Conservation (phyloP, 2,113 vertebrate species). For the Glaucomys volans region DNA sequence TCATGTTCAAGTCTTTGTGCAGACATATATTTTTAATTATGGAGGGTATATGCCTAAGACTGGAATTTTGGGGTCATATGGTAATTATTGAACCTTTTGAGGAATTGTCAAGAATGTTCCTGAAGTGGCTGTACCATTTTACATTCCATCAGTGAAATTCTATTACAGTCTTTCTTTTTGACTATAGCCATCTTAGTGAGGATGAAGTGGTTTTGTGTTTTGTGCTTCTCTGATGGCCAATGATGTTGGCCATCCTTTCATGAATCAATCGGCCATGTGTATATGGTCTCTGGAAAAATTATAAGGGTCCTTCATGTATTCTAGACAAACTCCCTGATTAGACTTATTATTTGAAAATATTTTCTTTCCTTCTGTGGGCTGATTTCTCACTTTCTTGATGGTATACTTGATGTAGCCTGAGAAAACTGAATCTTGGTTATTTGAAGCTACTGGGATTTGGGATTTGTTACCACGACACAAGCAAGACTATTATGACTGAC, state of each 20-base stretch:
- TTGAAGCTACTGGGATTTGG: neutral
- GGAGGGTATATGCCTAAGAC: neutral
- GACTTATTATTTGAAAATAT: neutral
- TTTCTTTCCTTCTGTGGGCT: neutral
- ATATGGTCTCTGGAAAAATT: neutral
- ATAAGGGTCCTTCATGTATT: neutral
- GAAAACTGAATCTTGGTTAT: neutral
- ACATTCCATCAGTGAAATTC: neutral
- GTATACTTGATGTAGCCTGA: neutral
- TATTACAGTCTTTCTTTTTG: neutral
- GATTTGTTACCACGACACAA: neutral
- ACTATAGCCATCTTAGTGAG: neutral
- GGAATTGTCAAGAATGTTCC: neutral
- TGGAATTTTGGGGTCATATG: neutral
- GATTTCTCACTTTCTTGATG: neutral
- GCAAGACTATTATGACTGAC: neutral
- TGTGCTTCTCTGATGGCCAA: neutral
- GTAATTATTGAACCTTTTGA: neutral
- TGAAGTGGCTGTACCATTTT: neutral
- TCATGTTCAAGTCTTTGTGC: neutral
- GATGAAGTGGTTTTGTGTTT: neutral
- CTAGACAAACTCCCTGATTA: neutral
- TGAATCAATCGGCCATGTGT: neutral
- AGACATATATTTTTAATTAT: neutral
- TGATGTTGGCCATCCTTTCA: neutral